Percentiles rank a stretch among this genome's conserved stretches.
Conservation (phyloP, 2,888 invertebrate genomes). For the Hyposoter dolosus region DNA sequence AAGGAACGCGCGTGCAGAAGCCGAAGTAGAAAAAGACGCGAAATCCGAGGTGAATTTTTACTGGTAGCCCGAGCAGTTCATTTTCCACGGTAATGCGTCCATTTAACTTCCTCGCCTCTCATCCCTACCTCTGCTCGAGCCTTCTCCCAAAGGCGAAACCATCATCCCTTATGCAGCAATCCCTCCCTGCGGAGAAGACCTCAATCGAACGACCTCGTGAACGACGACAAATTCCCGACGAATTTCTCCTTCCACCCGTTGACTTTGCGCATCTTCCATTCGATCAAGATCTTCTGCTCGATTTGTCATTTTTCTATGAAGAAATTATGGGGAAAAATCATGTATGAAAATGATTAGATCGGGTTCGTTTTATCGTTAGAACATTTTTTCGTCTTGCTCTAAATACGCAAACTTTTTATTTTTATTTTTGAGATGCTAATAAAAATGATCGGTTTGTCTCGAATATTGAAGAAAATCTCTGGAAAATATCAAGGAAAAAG, state of each 20-base stretch:
- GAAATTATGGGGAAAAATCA: background rate
- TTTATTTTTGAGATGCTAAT: background rate
- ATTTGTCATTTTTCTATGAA: conserved; percentile 27
- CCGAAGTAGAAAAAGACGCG: conserved; percentile 26
- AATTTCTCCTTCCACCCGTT: conserved; percentile 56
- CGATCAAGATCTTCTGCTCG: conserved; percentile 42
- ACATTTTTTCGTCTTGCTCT: background rate
- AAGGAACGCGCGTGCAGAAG: conserved; percentile 14
- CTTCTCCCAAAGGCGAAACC: conserved; percentile 31
- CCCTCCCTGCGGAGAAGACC: conserved; percentile 1
- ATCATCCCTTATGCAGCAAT: conserved; percentile 27
- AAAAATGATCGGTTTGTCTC: background rate
- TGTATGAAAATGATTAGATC: background rate
- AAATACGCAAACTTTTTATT: background rate
- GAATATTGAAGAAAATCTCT: conserved; percentile 10
- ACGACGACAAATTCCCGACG: conserved; percentile 57
- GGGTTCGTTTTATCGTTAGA: background rate
- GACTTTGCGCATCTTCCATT: background rate
- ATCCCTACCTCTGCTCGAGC: conserved; percentile 65
- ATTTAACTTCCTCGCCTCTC: conserved; percentile 74
- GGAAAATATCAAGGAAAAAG: background rate
- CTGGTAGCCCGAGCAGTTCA: conserved; percentile 75
- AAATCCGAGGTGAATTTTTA: conserved; percentile 78
- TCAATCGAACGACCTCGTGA: conserved; percentile 30
- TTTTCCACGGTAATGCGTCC: conserved; percentile 80